Conservation (phyloP, 2,113 vertebrate species). For the Actinemys pallida region DNA sequence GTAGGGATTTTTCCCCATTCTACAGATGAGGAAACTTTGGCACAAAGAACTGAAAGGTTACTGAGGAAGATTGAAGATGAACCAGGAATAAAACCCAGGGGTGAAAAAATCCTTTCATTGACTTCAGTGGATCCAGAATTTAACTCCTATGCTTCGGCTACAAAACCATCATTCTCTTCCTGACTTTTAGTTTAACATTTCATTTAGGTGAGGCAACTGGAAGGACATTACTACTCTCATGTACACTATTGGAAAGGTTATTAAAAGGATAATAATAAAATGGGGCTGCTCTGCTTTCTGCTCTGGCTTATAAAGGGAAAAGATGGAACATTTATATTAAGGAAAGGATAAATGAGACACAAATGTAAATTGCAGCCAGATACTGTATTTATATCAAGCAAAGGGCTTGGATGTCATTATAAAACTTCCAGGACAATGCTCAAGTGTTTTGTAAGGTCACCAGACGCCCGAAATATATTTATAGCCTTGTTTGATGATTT, state of each 20-base stretch:
- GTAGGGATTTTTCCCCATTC: neutral
- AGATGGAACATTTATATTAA: constrained; percentile 61
- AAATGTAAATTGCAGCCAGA: constrained; percentile 65
- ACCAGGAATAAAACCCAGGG: constrained; percentile 18
- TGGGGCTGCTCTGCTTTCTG: constrained; percentile 55
- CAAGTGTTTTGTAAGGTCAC: constrained; percentile 42
- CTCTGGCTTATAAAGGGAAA: constrained; percentile 59
- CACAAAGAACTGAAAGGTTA: neutral
- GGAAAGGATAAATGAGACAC: constrained; percentile 64
- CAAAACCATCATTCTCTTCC: constrained; percentile 30
- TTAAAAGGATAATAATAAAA: constrained; percentile 62
- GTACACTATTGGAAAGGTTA: constrained; percentile 56
- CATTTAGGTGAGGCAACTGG: constrained; percentile 56
- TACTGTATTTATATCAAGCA: constrained; percentile 33
- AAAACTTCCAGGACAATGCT: constrained; percentile 55
- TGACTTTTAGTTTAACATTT: constrained; percentile 43
- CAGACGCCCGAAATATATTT: constrained; percentile 42
- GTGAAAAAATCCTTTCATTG: constrained; percentile 61
- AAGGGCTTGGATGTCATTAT: constrained; percentile 29
- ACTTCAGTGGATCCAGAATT: constrained; percentile 17
- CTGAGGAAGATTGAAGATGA: constrained; percentile 35
- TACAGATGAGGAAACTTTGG: constrained; percentile 2
- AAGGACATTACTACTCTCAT: constrained; percentile 68
- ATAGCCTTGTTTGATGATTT: constrained; percentile 9
- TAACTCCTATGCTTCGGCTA: constrained; percentile 29